Conservation (phyloP, 2,113 vertebrate species). For the Eretmochelys imbricata region DNA sequence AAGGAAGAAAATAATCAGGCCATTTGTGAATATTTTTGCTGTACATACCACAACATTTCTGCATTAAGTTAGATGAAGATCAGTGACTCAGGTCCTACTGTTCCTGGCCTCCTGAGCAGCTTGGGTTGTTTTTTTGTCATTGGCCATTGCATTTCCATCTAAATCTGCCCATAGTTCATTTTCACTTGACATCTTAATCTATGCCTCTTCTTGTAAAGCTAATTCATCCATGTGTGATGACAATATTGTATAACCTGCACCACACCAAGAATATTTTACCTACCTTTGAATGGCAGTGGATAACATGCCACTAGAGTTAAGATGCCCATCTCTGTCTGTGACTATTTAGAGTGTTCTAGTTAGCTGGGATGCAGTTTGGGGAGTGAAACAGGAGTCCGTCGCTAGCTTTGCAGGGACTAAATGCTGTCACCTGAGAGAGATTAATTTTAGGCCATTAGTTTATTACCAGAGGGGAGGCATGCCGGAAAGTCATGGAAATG, state of each 20-base stretch:
- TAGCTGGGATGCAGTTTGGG: neutral
- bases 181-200: slow-evolving; percentile 70
- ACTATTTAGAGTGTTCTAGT: neutral
- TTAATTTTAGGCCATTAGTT: neutral
- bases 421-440: neutral
- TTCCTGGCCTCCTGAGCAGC: slow-evolving; percentile 19
- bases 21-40: neutral
- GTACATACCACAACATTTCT: neutral
- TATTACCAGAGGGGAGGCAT: neutral
- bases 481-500: neutral
- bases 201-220: slow-evolving; percentile 56
- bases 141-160: slow-evolving; percentile 39
- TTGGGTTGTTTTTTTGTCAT: neutral
- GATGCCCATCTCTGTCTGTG: neutral
- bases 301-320: slow-evolving; percentile 28
- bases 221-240: slow-evolving; percentile 47
- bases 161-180: slow-evolving; percentile 60
- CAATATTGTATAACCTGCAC: slow-evolving; percentile 36
- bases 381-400: neutral
- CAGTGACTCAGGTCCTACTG: neutral
- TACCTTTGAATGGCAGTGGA: neutral
- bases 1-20: neutral
- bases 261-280: slow-evolving; percentile 55
- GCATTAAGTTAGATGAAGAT: accelerated
- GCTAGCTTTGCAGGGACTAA: neutral